phyloP scores from a whole-genome alignment of 2,888 invertebrate species.

The Carabus problematicus region DNA sequence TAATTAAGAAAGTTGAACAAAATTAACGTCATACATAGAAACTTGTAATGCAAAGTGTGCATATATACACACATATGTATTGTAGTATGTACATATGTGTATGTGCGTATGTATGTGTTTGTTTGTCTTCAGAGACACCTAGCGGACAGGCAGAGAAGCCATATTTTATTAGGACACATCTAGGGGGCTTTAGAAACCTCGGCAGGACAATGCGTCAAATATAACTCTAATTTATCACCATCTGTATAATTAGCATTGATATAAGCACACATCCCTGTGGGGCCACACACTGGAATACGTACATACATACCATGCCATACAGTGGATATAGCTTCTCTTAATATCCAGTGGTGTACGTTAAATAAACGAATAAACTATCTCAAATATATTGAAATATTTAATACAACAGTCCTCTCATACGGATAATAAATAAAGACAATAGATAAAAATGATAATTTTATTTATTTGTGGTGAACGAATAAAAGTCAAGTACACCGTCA shows the following conservation, averaged over 20 bases:
- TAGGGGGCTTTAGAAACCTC: slow-evolving; percentile 17
- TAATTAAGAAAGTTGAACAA: slow-evolving; percentile 25
- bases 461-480: too few relatives aligned
- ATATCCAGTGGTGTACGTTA: too few relatives aligned
- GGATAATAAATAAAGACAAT: too few relatives aligned
- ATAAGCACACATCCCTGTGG: slow-evolving; percentile 21
- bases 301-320: too few relatives aligned
- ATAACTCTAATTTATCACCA: slow-evolving; percentile 39
- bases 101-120: slow-evolving; percentile 7
- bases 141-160: slow-evolving; percentile 8
- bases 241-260: slow-evolving; percentile 38
- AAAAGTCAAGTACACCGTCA: too few relatives aligned
- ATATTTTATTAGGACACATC: slow-evolving; percentile 27
- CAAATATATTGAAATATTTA: too few relatives aligned
- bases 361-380: too few relatives aligned
- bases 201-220: slow-evolving; percentile 30
- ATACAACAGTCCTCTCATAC: too few relatives aligned
- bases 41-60: background rate
- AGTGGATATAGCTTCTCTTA: too few relatives aligned
- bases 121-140: slow-evolving; percentile 28
- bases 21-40: background rate
- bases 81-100: too few relatives aligned
- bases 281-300: background rate
- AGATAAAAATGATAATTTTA: too few relatives aligned
- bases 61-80: slow-evolving; percentile 1